Evolutionary conservation across 2,113 vertebrate genomes (phyloP), one percentile per base, ranked within the genome.

Genomic region (Delphinapterus leucas): DNA sequence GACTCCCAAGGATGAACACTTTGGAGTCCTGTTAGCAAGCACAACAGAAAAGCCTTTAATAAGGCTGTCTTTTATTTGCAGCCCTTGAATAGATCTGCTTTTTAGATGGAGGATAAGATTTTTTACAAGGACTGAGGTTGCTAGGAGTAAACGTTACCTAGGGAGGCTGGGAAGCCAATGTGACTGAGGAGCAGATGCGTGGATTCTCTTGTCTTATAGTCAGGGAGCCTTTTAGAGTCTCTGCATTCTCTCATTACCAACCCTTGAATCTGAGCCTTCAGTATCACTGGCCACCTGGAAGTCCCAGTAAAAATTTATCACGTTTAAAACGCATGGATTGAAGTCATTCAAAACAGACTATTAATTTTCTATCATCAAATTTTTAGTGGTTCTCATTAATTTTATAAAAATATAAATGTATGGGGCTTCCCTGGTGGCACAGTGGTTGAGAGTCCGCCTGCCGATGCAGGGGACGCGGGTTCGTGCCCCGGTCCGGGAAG

Each of bases 101-200:
- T 98, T 97, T 98, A 98, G 97, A 97, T 95, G 71, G 96, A 98
- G 97, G 97, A 97, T 98, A 98, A 98, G 95, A 96, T 98, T 98
- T 98, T 77, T 98, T 92, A 93, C 93, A 98, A 97, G 96, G 68
- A 77, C 96, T 4, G 23, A 90, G 53, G 67, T 97, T 97, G 53
- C 93, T 98, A 98, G 94, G 71, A 97, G 63, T 86, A 60, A 61
- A 25, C 12, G 47, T 94, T 94, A 94, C 44, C 21, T 79, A 28
- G 33, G 14, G 28, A 15, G 6, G 10, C 44, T 81, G 33, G 80
- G 67, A 53, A 76, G 21, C 3, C 60, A 53, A 25, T 53, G 10
- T 1, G 3, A 90, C 53, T 65, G 23, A 76, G 38, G 47, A 80
- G 36, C 38, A 65, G n/a, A 53, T 68, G 9, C n/a, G 23, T 68